These are phyloP conservation scores for Andricus curvator DNA, from an alignment of 2,888 invertebrate genomes.

Conservation along the genomic window DNA sequence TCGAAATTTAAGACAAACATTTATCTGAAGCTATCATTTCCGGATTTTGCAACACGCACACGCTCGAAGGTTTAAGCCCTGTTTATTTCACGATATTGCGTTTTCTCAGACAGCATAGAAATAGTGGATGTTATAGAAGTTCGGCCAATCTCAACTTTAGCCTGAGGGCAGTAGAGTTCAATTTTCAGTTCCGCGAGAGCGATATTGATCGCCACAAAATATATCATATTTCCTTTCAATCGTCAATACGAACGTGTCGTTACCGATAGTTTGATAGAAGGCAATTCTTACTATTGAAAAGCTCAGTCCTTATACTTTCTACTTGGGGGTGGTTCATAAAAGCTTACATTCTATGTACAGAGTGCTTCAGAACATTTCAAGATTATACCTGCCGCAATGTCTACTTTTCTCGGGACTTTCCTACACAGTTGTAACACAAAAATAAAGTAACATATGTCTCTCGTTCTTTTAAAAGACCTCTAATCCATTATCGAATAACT, in stretches of 20 bases:
- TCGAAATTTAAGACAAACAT: background rate
- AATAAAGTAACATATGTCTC: background rate
- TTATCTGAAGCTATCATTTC: background rate
- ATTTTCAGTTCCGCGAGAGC: background rate
- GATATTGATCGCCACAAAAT: slow-evolving; percentile 17
- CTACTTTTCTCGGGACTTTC: background rate
- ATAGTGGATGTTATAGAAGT: slow-evolving; percentile 16
- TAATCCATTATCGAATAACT: slow-evolving; percentile 51
- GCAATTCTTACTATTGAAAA: slow-evolving; percentile 24
- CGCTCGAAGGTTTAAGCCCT: background rate
- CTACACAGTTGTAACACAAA: background rate
- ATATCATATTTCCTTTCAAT: slow-evolving; percentile 36
- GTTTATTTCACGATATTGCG: slow-evolving; percentile 7
- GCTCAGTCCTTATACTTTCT: slow-evolving; percentile 7
- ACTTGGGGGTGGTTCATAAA: background rate
- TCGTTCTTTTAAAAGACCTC: slow-evolving; percentile 41
- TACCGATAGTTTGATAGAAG: slow-evolving; percentile 34
- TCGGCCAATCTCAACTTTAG: background rate
- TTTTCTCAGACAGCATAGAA: slow-evolving; percentile 20
- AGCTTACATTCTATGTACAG: background rate
- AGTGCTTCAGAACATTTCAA: background rate
- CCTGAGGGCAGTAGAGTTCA: background rate
- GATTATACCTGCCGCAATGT: background rate
- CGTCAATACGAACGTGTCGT: slow-evolving; percentile 33
- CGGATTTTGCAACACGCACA: background rate